Conservation (phyloP, 2,888 invertebrate genomes). For the Phymatocera aterrima region DNA sequence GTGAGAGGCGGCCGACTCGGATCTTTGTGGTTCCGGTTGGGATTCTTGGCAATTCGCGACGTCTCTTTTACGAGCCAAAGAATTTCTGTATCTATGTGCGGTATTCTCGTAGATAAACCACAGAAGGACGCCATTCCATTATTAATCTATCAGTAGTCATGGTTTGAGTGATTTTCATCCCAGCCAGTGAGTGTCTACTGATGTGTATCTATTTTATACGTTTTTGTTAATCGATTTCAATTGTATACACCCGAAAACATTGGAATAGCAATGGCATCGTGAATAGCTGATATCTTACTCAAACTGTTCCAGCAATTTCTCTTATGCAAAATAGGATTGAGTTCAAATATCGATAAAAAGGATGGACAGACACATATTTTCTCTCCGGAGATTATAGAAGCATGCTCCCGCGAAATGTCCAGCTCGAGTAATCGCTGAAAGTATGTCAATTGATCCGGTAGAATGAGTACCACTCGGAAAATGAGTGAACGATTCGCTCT, state of each 20-base stretch:
- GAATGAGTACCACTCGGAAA: neutral
- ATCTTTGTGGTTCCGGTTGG: constrained; percentile 25
- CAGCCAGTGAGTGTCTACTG: neutral
- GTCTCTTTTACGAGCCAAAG: constrained; percentile 7
- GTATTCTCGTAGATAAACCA: constrained; percentile 12
- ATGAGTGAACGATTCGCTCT: neutral
- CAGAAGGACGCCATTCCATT: constrained; percentile 22
- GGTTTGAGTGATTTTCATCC: neutral
- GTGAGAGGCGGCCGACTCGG: constrained; percentile 13
- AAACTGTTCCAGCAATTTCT: too few species aligned
- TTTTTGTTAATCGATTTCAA: neutral
- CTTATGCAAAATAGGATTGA: too few species aligned
- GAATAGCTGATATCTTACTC: too few species aligned
- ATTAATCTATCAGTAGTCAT: constrained; percentile 21
- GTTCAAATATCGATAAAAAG: neutral
- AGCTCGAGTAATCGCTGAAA: neutral
- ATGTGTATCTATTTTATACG: neutral
- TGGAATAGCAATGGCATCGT: too few species aligned
- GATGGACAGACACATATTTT: neutral
- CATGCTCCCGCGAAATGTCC: neutral
- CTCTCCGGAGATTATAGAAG: neutral
- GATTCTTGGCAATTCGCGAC: constrained; percentile 31
- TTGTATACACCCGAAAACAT: neutral
- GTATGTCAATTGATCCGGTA: neutral
- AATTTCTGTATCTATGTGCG: constrained; percentile 6